Base-by-base conservation (phyloP, 2,113 vertebrate species). In the Mus pahari region DNA sequence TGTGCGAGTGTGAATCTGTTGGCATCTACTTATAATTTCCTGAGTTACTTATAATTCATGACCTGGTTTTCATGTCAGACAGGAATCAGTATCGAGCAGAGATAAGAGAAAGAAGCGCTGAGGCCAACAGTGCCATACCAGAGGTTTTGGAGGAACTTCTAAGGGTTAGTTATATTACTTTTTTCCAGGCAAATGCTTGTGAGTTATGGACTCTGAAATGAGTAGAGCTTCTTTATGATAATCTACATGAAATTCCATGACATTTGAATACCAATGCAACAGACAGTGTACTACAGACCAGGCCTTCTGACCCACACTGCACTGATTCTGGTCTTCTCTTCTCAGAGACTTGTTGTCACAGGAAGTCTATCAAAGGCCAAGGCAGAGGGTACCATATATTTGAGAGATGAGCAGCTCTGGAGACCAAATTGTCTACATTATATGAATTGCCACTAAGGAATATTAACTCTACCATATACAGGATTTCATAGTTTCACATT, bases 381-480 rank as follows among this genome's bases (percentile, higher is more conserved):
- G 31, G 88, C 93, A 55, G 45, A 7, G 12, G 39, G 8, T 16
- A 91, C 6, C 62, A 9, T 39, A 2, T 42, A 75, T 64, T 83
- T 90, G 24, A 91, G 24, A 19, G 86, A 64, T 90, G 13, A 58
- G 33, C 5, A 55, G 26, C 82, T 74, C 79, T 88, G 33, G 55
- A 94, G 17, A 10, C 94, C 53, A 53, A 73, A 84, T 77, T 79
- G 55, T 26, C 12, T 92, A 66, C 74, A 53, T 53, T 86, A 55
- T 71, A 94, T 1, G 79, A 96, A 83, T 75, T 1, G 60, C 66
- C 7, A 75, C 75, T 79, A 90, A 79, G 17, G 12, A 74, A 70
- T 60, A 94, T n/a, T 11, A 62, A 84, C 13, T 53, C 70, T 64
- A 60, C 79, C 5, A 16, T 68, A 70, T 73, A 70, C 4, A n/a